Base-by-base conservation (phyloP, 2,797 vertebrate genomes). In the Selene dorsalis region DNA sequence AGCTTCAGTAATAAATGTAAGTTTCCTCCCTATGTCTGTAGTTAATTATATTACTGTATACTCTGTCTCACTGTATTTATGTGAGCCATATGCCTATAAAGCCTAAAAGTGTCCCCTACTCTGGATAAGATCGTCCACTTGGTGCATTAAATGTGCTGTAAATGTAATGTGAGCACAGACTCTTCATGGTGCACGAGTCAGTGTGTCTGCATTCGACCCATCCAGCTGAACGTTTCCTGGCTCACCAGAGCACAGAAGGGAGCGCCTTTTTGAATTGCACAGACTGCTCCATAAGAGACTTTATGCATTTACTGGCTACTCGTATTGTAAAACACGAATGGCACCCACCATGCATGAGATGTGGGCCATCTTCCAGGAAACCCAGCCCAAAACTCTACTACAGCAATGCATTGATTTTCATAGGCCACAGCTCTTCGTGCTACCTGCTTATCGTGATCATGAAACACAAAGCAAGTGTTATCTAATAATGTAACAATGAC, bases 321-420 rank as follows among this genome's bases (percentile, higher is more conserved):
- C 30, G 35, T 28, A 71, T 30, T 35, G 7, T 35, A 2, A 2
- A 66, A 47, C 55, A 60, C 30, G 63, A 79, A 62, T 75, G 30
- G 70, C 69, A 80, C 47, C 30, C 69, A 80, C 43, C 38, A 17
- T 39, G 47, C 62, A 64, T 41, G 10, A 77, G 72, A 69, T 35
- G 18, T 4, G 13, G 22, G 39, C 18, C 41, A 18, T 70, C 67
- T 66, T 59, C 65, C 81, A 75, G 59, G 59, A 56, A 66, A 67
- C 56, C 57, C 48, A 65, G 72, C 39, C 2, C 32, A 35, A 35
- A 35, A 35, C 32, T 35, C 32, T 35, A 55, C 8, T 6, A 16
- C 55, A 57, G 30, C 55, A 56, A 66, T 82, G 45, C 48, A 72
- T 70, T 43, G 50, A 28, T 77, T 75, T 71, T 43, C 6, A 69